Base-by-base conservation (phyloP, 2,888 invertebrate genomes). In the Drosophila bunnanda region DNA sequence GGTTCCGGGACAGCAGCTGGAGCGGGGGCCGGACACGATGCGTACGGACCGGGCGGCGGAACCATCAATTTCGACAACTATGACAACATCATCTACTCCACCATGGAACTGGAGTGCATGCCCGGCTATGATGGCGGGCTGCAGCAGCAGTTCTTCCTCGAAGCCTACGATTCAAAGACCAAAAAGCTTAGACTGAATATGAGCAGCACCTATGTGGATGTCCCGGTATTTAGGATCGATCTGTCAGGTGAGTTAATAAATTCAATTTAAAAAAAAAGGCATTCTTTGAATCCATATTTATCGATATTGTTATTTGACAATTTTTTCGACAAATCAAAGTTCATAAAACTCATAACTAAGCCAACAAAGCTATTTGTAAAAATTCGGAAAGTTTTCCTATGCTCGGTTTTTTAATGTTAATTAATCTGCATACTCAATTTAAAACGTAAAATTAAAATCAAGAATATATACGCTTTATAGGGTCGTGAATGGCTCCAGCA, bases 121-220 rank as follows among this genome's bases (percentile, higher is more conserved):
- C 95, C 96, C 0, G 98, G 97, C 48, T 97, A 97, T 91, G 97
- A 98, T 89, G 97, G 98, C 2, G 98, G 98, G 0, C 94, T 98
- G 67, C 96, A 96, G 44, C 98, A 98, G 92, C 95, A 95, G 75
- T 97, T 97, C 92, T 93, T 96, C 58, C 93, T 98, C 67, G 97
- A 97, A 91, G 97, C 97, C 1, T 95, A 96, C 85, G 97, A 97
- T 84, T 95, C 96, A 0, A 93, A 94, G 82, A 96, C 96, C 20
- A 95, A 95, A 88, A 94, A 94, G 75, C 93, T 96, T 38, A 93
- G 96, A 59, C 93, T 96, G 75, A 96, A 96, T 90, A 93, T 95
- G 78, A 95, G 94, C 78, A 95, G 95, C 80, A 91, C 93, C 41
- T 93, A 93, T 73, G 93, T 93, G 74, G 95, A 95, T 79, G 91